Percentiles rank a stretch among this genome's conserved stretches.
Evolutionary conservation across 1,140 invertebrate genomes (phyloP).

Genomic region (Caenorhabditis tropicalis): DNA sequence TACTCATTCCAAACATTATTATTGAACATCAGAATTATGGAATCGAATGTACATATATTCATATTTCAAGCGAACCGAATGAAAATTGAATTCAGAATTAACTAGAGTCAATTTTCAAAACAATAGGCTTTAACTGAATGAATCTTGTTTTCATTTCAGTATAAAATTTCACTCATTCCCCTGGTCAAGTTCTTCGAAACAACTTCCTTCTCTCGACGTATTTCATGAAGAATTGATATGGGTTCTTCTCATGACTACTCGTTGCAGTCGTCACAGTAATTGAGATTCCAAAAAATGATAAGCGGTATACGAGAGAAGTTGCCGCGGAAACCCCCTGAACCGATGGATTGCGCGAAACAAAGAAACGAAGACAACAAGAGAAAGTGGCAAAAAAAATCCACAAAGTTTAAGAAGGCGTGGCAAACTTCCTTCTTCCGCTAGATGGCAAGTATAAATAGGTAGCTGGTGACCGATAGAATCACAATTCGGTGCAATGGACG

Average conservation of each 20-base stretch:
- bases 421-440: slow-evolving; percentile 5
- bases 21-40: too few relatives aligned
- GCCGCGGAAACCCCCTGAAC: not conserved
- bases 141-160: too few relatives aligned
- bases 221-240: not conserved
- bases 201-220: not conserved
- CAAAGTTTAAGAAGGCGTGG: slow-evolving; percentile 41
- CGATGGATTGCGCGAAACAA: not conserved
- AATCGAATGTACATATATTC: too few relatives aligned
- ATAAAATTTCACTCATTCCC: not conserved
- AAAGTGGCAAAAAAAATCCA: slow-evolving; percentile 27
- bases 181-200: not conserved
- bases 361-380: not conserved
- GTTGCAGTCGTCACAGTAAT: slow-evolving; percentile 1
- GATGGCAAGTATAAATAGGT: slow-evolving; percentile 35
- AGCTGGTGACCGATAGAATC: not conserved
- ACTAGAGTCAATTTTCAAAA: too few relatives aligned
- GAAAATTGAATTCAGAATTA: too few relatives aligned
- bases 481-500: slow-evolving; percentile 43
- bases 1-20: too few relatives aligned
- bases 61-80: too few relatives aligned
- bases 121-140: too few relatives aligned
- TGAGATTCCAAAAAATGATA: slow-evolving; percentile 39
- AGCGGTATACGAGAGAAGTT: slow-evolving; percentile 19
- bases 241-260: not conserved